Evolutionary conservation across 2,113 vertebrate species (phyloP).

Genomic region (Stegostoma tigrinum): DNA sequence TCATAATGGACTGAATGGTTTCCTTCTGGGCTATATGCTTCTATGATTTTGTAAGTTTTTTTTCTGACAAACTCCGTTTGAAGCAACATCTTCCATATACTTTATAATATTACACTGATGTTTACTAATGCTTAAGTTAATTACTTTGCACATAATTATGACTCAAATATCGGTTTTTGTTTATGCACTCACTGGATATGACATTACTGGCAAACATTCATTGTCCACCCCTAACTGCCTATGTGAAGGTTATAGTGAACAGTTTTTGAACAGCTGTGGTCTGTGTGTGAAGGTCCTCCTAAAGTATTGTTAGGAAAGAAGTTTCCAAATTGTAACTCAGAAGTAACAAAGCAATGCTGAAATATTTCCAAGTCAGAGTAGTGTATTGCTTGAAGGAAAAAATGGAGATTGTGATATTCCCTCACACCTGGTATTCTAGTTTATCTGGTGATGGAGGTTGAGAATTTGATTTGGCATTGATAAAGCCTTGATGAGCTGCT

Average conservation of each 20-base stretch:
- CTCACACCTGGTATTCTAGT: too few species aligned
- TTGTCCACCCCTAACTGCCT: background rate
- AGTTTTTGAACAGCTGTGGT: background rate
- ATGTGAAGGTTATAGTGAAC: background rate
- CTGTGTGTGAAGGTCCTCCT: background rate
- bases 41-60: background rate
- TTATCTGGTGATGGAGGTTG: too few species aligned
- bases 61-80: background rate
- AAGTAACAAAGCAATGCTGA: too few species aligned
- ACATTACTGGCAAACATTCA: background rate
- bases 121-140: background rate
- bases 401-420: too few species aligned
- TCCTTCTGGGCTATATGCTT: background rate
- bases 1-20: background rate
- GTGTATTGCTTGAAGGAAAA: too few species aligned
- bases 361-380: too few species aligned
- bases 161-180: background rate
- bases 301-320: background rate
- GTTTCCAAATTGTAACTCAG: too few species aligned
- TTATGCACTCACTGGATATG: background rate
- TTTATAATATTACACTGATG: background rate
- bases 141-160: background rate
- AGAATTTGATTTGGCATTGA: too few species aligned
- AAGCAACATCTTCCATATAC: background rate
- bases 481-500: too few species aligned